phyloP scores from a whole-genome alignment of 2,113 vertebrate genomes.

The Elanoides forficatus region DNA sequence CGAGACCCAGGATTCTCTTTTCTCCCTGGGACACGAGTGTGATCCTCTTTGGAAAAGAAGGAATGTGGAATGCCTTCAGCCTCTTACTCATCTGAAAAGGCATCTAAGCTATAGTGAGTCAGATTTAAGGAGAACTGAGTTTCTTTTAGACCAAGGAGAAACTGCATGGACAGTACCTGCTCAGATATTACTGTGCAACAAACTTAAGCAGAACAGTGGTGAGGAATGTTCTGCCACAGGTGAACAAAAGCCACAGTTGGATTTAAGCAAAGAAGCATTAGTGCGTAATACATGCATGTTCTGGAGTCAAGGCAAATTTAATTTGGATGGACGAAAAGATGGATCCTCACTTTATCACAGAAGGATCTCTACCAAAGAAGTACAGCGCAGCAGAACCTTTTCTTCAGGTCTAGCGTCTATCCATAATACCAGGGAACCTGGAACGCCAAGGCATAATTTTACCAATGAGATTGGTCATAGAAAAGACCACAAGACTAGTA shows the following conservation, averaged over 20 bases:
- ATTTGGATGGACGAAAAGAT: conserved; percentile 32
- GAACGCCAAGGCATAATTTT: neutral
- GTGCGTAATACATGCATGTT: conserved; percentile 69
- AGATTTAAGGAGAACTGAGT: conserved; percentile 76
- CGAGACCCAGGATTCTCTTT: conserved; percentile 59
- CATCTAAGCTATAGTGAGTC: conserved; percentile 91
- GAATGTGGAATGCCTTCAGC: conserved; percentile 70
- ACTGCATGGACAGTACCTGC: conserved; percentile 74
- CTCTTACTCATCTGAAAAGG: conserved; percentile 70
- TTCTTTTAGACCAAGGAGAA: conserved; percentile 74
- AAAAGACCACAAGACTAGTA: neutral
- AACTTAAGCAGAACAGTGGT: conserved; percentile 53
- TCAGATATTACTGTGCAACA: conserved; percentile 42
- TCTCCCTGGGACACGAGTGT: conserved; percentile 71
- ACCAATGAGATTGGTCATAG: neutral
- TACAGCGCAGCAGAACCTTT: conserved; percentile 78
- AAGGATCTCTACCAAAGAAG: conserved; percentile 61
- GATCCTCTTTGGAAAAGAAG: conserved; percentile 81
- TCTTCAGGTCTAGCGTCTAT: conserved; percentile 72
- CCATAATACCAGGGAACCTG: conserved; percentile 21
- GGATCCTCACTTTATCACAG: conserved; percentile 55
- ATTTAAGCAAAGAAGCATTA: conserved; percentile 56
- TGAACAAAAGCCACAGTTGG: conserved; percentile 9
- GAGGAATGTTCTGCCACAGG: neutral
- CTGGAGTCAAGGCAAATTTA: conserved; percentile 75